Evolutionary conservation across 2,888 invertebrate genomes (phyloP), one percentile per base, ranked within the genome.

Genomic region (Dascillus cervinus): DNA sequence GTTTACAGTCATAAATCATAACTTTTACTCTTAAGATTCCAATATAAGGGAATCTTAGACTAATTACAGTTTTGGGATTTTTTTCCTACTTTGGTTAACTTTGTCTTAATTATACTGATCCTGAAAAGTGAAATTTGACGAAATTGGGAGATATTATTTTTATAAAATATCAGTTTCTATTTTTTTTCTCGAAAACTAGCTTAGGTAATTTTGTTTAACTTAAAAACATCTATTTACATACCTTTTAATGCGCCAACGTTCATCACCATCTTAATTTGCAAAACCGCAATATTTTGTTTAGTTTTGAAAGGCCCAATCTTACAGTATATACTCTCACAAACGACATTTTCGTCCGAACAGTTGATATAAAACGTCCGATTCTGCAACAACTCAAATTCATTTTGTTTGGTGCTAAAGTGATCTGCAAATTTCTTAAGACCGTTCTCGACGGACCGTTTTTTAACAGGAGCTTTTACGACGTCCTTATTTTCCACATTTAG

Each of bases 261-360:
- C 4, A 67, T 43, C 14, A 58, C 42, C 41, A 67, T 50, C 10
- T 51, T 56, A 2, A 67, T 30, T 22, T 53, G 44, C 14, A 67
- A 46, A 34, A 53, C 56, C 2, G 60, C 63, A 1, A 56, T 48
- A 14, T 54, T 51, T 13, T 57, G 47, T 11, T 52, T 49, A 22
- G 49, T 47, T 24, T 42, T 49, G 29, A 65, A 62, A 9, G 58
- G 56, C 4, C 64, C 65, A 17, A 64, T 36, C 6, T 38, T 34
- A 33, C 69, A 69, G 1, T 43, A 41, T 15, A 69, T 37, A 28
- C 36, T 42, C 4, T 49, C 46, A 37, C 69, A 69, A 11, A 43
- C 28, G 1, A 64, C 41, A 4, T 43, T 32, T 4, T 41, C 21
- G 37, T 51, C 53, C 2, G 55, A 51, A 37, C 67, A 69, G 44